Evolutionary conservation across 1,140 invertebrate genomes (phyloP).

Genomic region (Apis laboriosa): DNA sequence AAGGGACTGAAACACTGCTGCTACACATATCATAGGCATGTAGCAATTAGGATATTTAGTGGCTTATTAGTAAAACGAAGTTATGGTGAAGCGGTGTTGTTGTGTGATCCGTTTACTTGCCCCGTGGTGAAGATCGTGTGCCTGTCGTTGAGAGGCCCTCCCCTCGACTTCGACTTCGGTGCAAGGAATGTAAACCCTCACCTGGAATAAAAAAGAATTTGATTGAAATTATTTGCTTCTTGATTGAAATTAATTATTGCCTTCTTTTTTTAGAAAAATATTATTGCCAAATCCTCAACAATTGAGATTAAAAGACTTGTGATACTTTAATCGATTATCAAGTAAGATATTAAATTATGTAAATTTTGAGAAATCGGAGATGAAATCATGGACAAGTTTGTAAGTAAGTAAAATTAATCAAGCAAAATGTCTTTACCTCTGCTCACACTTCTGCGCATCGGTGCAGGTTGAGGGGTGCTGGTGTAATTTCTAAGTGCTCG

Average conservation of each 20-base stretch:
- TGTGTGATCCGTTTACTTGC: conserved; percentile 70
- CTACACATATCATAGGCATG: conserved; percentile 77
- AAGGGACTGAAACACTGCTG: conserved; percentile 76
- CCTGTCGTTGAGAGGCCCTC: conserved; percentile 74
- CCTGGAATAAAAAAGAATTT: conserved; percentile 58
- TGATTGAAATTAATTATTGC: background rate
- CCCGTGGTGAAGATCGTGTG: conserved; percentile 73
- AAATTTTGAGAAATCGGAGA: too few relatives aligned
- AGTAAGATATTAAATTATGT: too few relatives aligned
- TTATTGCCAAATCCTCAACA: too few relatives aligned
- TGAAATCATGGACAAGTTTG: too few relatives aligned
- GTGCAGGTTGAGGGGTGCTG: conserved; percentile 66
- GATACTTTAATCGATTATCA: too few relatives aligned
- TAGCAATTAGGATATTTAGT: conserved; percentile 76
- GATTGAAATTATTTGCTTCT: background rate
- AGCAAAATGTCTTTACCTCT: conserved; percentile 65
- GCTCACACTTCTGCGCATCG: conserved; percentile 76
- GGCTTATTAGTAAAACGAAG: conserved; percentile 65
- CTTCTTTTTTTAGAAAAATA: too few relatives aligned
- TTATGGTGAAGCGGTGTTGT: conserved; percentile 55
- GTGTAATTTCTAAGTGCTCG: conserved; percentile 86
- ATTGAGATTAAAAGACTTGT: too few relatives aligned
- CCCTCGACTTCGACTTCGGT: conserved; percentile 78
- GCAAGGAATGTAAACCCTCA: conserved; percentile 78
- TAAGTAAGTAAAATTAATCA: too few relatives aligned